Evolutionary conservation across 2,113 vertebrate genomes (phyloP), one percentile per base, ranked within the genome.

Genomic region (Nibea coibor): DNA sequence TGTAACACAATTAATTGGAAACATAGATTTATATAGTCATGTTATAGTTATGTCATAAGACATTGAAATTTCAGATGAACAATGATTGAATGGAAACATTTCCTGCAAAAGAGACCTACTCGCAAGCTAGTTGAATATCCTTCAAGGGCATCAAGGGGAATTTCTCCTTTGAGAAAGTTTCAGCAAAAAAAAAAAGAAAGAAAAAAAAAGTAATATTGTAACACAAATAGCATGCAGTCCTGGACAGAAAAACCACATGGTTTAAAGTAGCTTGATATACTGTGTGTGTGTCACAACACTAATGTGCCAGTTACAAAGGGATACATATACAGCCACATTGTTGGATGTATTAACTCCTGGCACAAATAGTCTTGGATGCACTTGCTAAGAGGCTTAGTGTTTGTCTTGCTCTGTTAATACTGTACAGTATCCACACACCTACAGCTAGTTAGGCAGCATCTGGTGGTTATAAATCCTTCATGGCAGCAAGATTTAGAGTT

Each of bases 381-480:
- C 42, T 50, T 15, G 19, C 53, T n/a, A 4, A 35, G 7, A 43
- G 19, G 50, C 50, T 24, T 24, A 7, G 20, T 54, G 51, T n/a
- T 17, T 9, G 43, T 11, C 20, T 11, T 47, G 26, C 6, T 24
- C 1, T 35, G 11, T 58, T 50, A 72, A n/a, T 42, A 28, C 42
- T 54, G 19, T 54, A 63, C 45, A 35, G 10, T 73, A 76, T 47
- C 61, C 59, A 50, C 48, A 48, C 67, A 72, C 50, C 42, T 31
- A 26, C 9, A 39, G n/a, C 19, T 20, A 43, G 45, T 75, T 56
- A 43, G n/a, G 68, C 31, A 82, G 28, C 84, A 82, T 83, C 77
- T 88, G 76, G 42, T 64, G 2, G 62, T 71, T 42, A 26, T 85
- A 80, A 90, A 87, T 86, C 66, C 59, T 78, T 68, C 31, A 72